phyloP scores from a whole-genome alignment of 2,888 invertebrate species.

The Scaptomyza tumidula region DNA sequence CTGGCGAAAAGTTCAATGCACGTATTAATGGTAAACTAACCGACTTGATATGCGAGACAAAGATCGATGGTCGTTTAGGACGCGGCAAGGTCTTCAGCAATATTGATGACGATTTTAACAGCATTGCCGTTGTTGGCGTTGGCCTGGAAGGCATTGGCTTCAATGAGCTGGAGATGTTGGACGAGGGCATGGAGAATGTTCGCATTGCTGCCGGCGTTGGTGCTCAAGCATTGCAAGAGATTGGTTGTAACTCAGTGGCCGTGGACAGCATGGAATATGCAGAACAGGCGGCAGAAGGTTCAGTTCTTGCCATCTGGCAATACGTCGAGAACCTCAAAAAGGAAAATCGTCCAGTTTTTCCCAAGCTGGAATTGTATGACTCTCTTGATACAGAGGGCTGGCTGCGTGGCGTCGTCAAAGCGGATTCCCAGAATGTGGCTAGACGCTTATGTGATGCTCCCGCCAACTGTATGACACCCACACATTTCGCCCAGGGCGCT shows the following conservation, averaged over 20 bases:
- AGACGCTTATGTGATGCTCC: conserved; percentile 89
- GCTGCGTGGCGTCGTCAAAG: conserved; percentile 88
- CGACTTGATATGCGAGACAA: conserved; percentile 84
- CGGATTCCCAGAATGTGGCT: conserved; percentile 90
- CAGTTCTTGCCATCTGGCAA: conserved; percentile 86
- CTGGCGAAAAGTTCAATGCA: conserved; percentile 85
- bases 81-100: conserved; percentile 86
- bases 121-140: conserved; percentile 88
- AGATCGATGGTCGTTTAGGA: conserved; percentile 77
- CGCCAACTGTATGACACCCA: conserved; percentile 91
- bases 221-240: conserved; percentile 84
- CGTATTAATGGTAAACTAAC: conserved; percentile 84
- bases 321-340: conserved; percentile 87
- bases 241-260: conserved; percentile 85
- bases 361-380: conserved; percentile 85
- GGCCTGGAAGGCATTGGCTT: conserved; percentile 87
- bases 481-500: conserved; percentile 88
- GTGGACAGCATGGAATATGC: conserved; percentile 88
- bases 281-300: conserved; percentile 89
- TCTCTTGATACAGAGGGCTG: conserved; percentile 86
- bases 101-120: conserved; percentile 86
- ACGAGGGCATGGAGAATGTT: conserved; percentile 89
- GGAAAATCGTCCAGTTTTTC: conserved; percentile 83
- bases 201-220: conserved; percentile 88
- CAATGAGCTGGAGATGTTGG: conserved; percentile 88